Evolutionary conservation across 2,888 invertebrate genomes (phyloP), one percentile per base, ranked within the genome.

Genomic region (Plebejus anna): DNA sequence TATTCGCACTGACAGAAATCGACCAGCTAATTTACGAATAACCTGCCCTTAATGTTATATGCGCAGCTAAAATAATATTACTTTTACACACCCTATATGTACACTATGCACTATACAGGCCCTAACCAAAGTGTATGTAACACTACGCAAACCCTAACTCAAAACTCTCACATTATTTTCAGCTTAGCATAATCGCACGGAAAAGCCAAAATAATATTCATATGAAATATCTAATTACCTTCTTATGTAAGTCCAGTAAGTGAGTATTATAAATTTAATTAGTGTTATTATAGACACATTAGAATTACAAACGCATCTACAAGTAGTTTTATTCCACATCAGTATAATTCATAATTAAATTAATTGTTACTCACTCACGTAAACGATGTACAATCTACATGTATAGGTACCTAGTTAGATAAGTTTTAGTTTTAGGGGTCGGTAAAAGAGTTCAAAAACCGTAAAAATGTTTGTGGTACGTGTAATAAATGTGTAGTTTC

Each of bases 341-440:
- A 11, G 73, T 73, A 73, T 51, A 13, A 28, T 55, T 51, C 32
- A 16, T 73, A 36, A 73, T 73, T 73, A 55, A 51, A 51, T 73
- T 73, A 73, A 73, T 73, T 73, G 7, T 73, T 72, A 72, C 36
- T 66, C 28, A n/a, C 11, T 55, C 73, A 55, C 55, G 22, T 55
- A 55, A 55, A 73, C 42, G 16, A 55, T 55, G 3, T n/a, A 47
- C n/a, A 36, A 38, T n/a, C 36, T 9, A 11, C 42, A n/a, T 38
- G 2, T 22, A 7, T 42, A 22, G 38, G 22, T 22, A 22, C 22
- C 22, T 22, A 47, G 16, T 7, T 71, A n/a, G 4, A 22, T 0
- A 42, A 22, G 38, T 71, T n/a, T 38, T 42, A 71, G n/a, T 71
- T 71, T 22, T 47, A 71, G 71, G 4, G 71, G 22, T 71, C 22